Conservation (phyloP, 2,888 invertebrate genomes). For the Euclidia mi region DNA sequence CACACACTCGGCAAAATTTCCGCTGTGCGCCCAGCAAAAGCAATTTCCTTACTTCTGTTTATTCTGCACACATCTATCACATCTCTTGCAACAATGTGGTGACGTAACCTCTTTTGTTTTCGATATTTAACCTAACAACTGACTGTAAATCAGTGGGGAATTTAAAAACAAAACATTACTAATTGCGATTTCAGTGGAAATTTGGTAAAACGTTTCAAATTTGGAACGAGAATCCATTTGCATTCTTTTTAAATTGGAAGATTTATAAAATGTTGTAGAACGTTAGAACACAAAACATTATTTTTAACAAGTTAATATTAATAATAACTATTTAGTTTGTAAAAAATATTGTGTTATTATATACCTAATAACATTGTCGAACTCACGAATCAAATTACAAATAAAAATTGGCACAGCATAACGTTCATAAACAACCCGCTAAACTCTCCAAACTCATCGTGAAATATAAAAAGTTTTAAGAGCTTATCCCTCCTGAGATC, state of each 20-base stretch:
- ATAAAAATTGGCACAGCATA: too few species aligned
- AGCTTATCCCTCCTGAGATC: conserved; percentile 4
- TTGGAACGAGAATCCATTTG: too few species aligned
- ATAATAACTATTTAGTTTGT: too few species aligned
- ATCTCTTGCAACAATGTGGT: conserved; percentile 39
- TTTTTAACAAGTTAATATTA: too few species aligned
- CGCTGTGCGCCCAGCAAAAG: conserved; percentile 54
- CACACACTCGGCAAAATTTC: conserved; percentile 45
- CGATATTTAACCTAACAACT: conserved; percentile 6
- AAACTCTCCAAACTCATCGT: conserved; percentile 7
- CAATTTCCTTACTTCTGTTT: conserved; percentile 62
- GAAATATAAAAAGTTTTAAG: conserved; percentile 23
- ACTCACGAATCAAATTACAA: conserved; percentile 18
- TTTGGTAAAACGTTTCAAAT: too few species aligned
- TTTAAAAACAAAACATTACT: neutral
- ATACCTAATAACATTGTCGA: conserved; percentile 5
- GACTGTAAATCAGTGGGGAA: neutral
- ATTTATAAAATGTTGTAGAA: too few species aligned
- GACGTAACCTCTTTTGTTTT: conserved; percentile 33
- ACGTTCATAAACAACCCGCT: conserved; percentile 1
- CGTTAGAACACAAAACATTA: too few species aligned
- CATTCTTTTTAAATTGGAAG: too few species aligned
- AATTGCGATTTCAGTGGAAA: too few species aligned
- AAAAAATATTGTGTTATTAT: too few species aligned
- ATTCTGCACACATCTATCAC: conserved; percentile 37